phyloP scores from a whole-genome alignment of 2,113 vertebrate species.

The Nannobrachium achirus region DNA sequence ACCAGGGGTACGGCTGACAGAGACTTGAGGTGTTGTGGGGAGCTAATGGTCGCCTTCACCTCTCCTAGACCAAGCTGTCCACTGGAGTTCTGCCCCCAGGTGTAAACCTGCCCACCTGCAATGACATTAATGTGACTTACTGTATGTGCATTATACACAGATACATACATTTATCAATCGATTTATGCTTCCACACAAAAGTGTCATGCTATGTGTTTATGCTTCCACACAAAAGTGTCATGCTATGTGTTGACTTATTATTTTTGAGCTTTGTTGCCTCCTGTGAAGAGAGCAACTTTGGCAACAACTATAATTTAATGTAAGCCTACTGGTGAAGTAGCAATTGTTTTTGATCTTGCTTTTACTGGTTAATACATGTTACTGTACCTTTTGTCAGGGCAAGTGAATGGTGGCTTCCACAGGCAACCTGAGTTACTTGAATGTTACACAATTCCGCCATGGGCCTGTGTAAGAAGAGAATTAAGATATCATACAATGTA shows the following conservation, averaged over 20 bases:
- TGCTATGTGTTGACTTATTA: no score
- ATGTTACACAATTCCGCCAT: conserved; percentile 46
- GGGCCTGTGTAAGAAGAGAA: conserved; percentile 52
- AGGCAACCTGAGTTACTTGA: conserved; percentile 73
- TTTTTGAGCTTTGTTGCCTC: no score
- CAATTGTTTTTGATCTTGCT: no score
- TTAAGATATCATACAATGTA: no score
- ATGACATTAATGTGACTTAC: neutral
- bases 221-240: no score
- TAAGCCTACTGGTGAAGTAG: no score
- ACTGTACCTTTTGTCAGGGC: conserved; percentile 76
- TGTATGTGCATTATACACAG: no score
- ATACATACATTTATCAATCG: no score
- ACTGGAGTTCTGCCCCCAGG: conserved; percentile 82
- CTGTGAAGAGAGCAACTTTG: no score
- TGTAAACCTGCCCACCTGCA: conserved; percentile 69
- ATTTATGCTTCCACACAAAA: no score
- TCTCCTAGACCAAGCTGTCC: conserved; percentile 87
- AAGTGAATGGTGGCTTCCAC: conserved; percentile 78
- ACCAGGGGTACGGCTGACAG: conserved; percentile 82
- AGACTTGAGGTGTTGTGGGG: conserved; percentile 74
- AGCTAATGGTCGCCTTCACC: rapidly evolving
- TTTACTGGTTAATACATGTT: neutral
- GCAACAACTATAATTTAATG: no score
- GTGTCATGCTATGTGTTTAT: no score